A percentile compares a stretch with the other conserved stretches of the same genome.
Conservation (phyloP, 2,797 vertebrate species). For the Echiichthys vipera region DNA sequence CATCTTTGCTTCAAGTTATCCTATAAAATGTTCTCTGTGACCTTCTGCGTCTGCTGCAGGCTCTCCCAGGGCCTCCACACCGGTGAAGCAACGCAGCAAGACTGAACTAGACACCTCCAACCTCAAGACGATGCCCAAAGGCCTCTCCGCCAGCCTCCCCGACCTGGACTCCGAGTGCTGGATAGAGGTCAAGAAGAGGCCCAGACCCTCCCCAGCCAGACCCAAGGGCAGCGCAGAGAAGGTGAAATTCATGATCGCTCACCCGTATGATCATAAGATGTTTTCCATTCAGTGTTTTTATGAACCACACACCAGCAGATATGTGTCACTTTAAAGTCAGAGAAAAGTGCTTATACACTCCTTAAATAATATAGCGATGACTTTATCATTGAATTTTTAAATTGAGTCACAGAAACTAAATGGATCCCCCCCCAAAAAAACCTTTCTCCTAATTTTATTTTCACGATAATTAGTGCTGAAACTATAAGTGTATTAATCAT, state of each 20-base stretch:
- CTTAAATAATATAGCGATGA: background rate
- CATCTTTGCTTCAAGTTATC: too few species aligned
- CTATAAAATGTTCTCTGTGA: background rate
- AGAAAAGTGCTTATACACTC: background rate
- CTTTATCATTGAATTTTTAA: background rate
- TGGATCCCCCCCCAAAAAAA: too few species aligned
- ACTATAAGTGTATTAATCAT: background rate
- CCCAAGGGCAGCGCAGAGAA: slow-evolving; percentile 86
- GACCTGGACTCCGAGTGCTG: slow-evolving; percentile 97
- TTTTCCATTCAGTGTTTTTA: background rate
- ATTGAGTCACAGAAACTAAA: background rate
- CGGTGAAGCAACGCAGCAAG: slow-evolving; percentile 80
- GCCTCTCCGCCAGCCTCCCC: slow-evolving; percentile 95
- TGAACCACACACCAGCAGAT: background rate
- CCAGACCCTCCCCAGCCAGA: slow-evolving; percentile 92
- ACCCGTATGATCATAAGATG: background rate
- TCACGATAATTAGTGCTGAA: too few species aligned
- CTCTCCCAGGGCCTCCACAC: slow-evolving; percentile 86
- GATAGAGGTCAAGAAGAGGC: slow-evolving; percentile 99
- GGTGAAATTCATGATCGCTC: slow-evolving; percentile 22
- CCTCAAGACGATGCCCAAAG: slow-evolving; percentile 96
- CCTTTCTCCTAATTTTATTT: too few species aligned
- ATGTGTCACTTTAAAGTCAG: background rate
- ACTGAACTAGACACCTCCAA: slow-evolving; percentile 90
- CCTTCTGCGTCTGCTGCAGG: slow-evolving; percentile 76